phyloP scores from a whole-genome alignment of 2,888 invertebrate species.

The Rhopalosiphum nymphaeae region DNA sequence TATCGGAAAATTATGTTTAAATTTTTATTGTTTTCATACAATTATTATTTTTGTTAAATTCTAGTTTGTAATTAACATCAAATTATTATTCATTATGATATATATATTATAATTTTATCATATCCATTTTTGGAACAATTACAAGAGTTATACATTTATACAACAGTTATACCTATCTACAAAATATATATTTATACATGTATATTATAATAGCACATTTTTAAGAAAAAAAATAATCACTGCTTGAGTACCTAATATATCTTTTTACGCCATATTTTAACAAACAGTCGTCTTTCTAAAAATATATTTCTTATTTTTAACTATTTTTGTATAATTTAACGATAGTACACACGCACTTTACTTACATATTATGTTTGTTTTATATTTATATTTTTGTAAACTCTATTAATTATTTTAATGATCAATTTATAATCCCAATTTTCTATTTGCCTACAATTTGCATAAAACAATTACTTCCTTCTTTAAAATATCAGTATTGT shows the following conservation, averaged over 20 bases:
- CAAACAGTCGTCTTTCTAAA: background rate
- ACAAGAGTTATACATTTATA: background rate
- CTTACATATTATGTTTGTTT: background rate
- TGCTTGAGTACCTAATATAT: background rate
- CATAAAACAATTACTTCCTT: background rate
- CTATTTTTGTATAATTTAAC: background rate
- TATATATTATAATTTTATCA: background rate
- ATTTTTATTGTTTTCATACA: background rate
- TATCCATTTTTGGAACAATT: background rate
- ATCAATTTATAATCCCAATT: background rate
- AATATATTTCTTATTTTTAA: background rate
- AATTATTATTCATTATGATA: background rate
- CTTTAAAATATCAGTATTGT: background rate
- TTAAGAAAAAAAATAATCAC: background rate
- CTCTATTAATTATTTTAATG: background rate
- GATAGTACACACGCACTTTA: background rate
- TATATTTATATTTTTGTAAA: background rate
- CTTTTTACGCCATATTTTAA: background rate
- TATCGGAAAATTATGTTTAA: background rate
- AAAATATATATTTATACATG: background rate
- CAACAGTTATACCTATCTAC: background rate
- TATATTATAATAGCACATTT: background rate
- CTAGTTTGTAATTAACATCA: background rate
- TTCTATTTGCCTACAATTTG: background rate
- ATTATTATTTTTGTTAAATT: background rate